These are phyloP conservation scores for Drosophila malerkotliana DNA, from an alignment of 1,140 invertebrate species.

Conservation along the genomic window DNA sequence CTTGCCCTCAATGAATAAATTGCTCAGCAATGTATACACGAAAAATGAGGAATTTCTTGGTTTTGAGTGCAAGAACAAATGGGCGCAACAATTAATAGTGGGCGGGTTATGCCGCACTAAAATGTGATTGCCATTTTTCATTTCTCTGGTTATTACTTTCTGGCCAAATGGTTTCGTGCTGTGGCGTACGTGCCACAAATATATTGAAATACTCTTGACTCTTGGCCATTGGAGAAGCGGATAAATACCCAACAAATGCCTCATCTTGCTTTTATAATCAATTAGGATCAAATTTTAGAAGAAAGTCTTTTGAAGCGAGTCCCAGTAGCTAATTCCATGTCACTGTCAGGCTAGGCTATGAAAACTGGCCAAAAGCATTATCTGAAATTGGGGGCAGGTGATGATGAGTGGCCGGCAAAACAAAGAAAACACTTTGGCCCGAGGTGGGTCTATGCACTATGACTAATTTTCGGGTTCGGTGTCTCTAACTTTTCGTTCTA, in stretches of 20 bases:
- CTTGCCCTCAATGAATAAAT: conserved; percentile 7
- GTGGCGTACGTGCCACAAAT: conserved; percentile 42
- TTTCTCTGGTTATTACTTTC: conserved; percentile 46
- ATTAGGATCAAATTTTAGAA: conserved; percentile 60
- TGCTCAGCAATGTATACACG: conserved; percentile 2
- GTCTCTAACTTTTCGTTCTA: conserved; percentile 23
- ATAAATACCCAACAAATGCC: neutral
- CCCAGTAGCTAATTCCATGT: conserved; percentile 53
- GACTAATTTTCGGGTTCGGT: conserved; percentile 36
- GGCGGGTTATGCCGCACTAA: conserved; percentile 24
- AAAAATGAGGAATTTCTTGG: conserved; percentile 11
- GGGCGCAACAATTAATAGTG: conserved; percentile 49
- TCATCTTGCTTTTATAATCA: conserved; percentile 53
- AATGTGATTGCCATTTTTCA: conserved; percentile 34
- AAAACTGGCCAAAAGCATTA: conserved; percentile 16
- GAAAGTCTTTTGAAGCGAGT: conserved; percentile 62
- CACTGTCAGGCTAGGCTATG: conserved; percentile 56
- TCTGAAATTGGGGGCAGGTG: conserved; percentile 6
- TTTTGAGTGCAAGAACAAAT: conserved; percentile 18
- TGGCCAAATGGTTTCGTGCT: conserved; percentile 20
- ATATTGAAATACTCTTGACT: conserved; percentile 24
- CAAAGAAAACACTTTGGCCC: conserved; percentile 4
- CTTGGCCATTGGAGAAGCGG: too few relatives aligned
- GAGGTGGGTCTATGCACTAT: conserved; percentile 25
- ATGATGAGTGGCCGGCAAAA: conserved; percentile 8